Evolutionary conservation across 2,888 invertebrate genomes (phyloP).

Genomic region (Salpingus planirostris): DNA sequence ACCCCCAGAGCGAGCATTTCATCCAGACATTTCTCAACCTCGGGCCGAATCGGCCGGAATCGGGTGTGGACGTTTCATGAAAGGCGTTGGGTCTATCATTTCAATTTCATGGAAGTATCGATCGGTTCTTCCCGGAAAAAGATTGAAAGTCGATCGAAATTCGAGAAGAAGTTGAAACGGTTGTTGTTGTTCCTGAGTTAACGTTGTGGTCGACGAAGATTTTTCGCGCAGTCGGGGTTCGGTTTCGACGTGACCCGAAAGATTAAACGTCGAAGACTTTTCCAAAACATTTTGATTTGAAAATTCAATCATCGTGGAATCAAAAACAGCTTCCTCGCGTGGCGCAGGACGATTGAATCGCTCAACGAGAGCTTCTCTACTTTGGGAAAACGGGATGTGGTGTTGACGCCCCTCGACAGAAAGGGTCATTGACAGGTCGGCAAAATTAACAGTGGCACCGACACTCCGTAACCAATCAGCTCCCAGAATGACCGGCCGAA

Average conservation of each 20-base stretch:
- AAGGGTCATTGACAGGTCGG: not conserved
- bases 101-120: constrained; percentile 21
- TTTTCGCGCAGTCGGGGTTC: not conserved
- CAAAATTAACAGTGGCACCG: constrained; percentile 9
- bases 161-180: constrained; percentile 5
- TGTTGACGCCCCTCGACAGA: not conserved
- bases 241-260: not conserved
- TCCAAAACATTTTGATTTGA: too few species aligned
- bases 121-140: constrained; percentile 15
- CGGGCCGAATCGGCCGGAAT: constrained; percentile 22
- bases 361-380: not conserved
- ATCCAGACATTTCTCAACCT: constrained; percentile 22
- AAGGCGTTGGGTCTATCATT: constrained; percentile 17
- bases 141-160: constrained; percentile 13
- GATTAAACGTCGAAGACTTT: not conserved
- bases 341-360: not conserved
- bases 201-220: not conserved
- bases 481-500: constrained; percentile 15
- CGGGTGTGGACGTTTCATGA: constrained; percentile 23
- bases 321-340: too few species aligned
- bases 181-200: constrained; percentile 3
- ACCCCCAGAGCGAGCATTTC: constrained; percentile 24
- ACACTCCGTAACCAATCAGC: constrained; percentile 7
- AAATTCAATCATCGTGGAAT: too few species aligned
- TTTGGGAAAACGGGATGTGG: not conserved